phyloP scores from a whole-genome alignment of 2,797 vertebrate species.

The Phyllotis vaccarum region DNA sequence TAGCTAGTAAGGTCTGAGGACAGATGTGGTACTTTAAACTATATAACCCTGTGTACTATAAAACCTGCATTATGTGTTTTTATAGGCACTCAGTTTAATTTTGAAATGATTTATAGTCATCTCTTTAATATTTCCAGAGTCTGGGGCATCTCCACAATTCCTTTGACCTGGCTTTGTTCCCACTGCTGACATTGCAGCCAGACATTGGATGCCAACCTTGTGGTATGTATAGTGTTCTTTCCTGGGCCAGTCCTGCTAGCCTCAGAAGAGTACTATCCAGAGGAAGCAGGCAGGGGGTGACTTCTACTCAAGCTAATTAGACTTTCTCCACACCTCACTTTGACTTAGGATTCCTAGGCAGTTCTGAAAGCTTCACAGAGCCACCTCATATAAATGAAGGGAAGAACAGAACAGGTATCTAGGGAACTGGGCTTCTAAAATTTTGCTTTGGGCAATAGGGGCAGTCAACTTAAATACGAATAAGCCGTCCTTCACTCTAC shows the following conservation, averaged over 20 bases:
- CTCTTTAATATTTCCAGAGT: not conserved
- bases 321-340: not conserved
- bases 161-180: not conserved
- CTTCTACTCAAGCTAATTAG: not conserved
- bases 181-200: not conserved
- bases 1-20: not conserved
- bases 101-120: not conserved
- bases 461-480: conserved; percentile 37
- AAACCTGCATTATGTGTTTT: not conserved
- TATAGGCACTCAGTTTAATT: conserved; percentile 28
- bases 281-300: not conserved
- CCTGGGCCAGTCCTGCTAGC: rapidly evolving
- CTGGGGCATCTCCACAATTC: not conserved
- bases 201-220: not conserved
- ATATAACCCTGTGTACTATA: not conserved
- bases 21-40: not conserved
- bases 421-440: not conserved
- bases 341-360: not conserved
- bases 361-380: not conserved
- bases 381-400: not conserved
- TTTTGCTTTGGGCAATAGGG: not conserved
- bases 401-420: conserved; percentile 14
- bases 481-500: not conserved
- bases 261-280: not conserved
- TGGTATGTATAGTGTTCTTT: not conserved